Evolutionary conservation across 2,888 invertebrate genomes (phyloP), one percentile per base, ranked within the genome.

Genomic region (Hirtodrosophila duncani): DNA sequence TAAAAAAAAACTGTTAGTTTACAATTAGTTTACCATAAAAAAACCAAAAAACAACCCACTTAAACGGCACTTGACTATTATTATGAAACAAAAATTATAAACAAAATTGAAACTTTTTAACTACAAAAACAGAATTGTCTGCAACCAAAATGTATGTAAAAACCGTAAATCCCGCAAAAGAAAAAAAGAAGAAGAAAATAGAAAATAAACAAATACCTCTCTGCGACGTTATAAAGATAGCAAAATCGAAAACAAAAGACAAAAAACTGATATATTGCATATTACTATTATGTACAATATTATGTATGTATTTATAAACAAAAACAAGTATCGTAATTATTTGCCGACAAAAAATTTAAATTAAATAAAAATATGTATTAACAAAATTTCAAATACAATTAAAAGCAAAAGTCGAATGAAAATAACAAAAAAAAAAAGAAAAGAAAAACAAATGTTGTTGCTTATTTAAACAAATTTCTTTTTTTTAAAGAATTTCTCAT

Each of bases 331-430:
- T 63, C 78, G 63, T 66, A 77, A 71, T 58, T 60, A 65, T 80
- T n/a, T 68, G 81, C 78, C 72, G 81, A 72, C 66, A 72, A 57
- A 63, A n/a, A n/a, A n/a, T n/a, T n/a, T n/a, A n/a, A n/a, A n/a
- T n/a, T n/a, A n/a, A n/a, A n/a, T n/a, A n/a, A n/a, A n/a, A n/a
- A n/a, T 63, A 77, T 72, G 81, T 80, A 72, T 77, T 77, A 46
- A 77, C 41, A 50, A 57, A 66, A 74, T 78, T 78, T 75, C 58
- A 75, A 78, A 75, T 81, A 75, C 64, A 69, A 75, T 79, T 75
- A 70, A 75, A 81, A 81, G 63, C 65, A 67, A 70, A 67, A 65
- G 75, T 74, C 81, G 56, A 63, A 62, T 38, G 55, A 44, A 52
- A 44, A 55, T 55, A 60, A 44, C 53, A 52, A 71, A 79, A 59